These are phyloP conservation scores for Struthidea cinerea DNA, from an alignment of 2,113 vertebrate species.

Conservation along the genomic window DNA sequence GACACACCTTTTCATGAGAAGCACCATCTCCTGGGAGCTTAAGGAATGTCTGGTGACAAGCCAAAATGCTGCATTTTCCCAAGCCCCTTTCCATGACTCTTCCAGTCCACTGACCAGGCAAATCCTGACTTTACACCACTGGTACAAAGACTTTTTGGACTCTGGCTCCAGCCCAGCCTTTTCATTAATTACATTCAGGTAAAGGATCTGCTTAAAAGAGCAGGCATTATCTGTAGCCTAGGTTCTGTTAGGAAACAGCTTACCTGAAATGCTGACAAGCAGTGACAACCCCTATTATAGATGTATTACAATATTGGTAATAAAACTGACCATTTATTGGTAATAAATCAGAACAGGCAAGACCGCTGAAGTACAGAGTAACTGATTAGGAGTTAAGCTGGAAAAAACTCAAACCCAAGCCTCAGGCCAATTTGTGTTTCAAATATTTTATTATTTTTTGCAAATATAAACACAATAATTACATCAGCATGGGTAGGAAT, in stretches of 20 bases:
- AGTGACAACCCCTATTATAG: background rate
- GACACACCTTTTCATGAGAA: background rate
- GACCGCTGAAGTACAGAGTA: background rate
- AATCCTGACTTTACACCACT: background rate
- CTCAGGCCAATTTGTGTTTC: background rate
- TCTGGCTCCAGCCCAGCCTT: background rate
- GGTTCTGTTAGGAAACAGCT: background rate
- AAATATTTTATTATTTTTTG: constrained; percentile 8
- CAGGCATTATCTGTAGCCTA: background rate
- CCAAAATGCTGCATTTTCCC: background rate
- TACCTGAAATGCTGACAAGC: background rate
- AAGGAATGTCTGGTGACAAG: fast-evolving
- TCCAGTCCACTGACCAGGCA: background rate
- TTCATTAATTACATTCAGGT: background rate
- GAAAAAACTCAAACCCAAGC: background rate
- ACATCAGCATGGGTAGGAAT: background rate
- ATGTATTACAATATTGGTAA: background rate
- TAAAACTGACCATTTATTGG: constrained; percentile 19
- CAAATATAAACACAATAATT: constrained; percentile 5
- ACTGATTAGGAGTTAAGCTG: background rate
- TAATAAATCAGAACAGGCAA: background rate
- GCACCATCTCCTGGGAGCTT: background rate
- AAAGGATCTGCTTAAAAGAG: background rate
- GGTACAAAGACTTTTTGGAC: background rate
- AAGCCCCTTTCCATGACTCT: fast-evolving